Conservation (phyloP, 2,113 vertebrate species). For the Riparia riparia region DNA sequence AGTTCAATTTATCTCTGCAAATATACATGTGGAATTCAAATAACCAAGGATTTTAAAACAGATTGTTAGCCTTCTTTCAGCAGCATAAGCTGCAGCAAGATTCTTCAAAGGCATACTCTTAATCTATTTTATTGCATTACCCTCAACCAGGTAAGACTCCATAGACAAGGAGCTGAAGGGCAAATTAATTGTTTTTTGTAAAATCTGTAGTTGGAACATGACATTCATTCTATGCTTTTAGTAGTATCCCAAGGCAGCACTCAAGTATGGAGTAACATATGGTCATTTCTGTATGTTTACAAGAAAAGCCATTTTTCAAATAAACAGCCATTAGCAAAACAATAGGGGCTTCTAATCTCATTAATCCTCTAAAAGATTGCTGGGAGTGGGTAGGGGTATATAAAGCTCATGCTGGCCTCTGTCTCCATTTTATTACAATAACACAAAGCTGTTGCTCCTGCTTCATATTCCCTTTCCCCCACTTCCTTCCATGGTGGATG, state of each 20-base stretch:
- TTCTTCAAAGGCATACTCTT: background rate
- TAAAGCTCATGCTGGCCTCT: background rate
- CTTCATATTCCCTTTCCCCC: background rate
- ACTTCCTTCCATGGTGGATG: background rate
- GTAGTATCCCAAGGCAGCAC: background rate
- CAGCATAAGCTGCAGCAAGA: background rate
- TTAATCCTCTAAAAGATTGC: slow-evolving; percentile 69
- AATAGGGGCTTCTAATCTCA: slow-evolving; percentile 65
- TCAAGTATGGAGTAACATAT: slow-evolving; percentile 30
- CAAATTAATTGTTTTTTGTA: background rate
- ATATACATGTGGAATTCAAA: slow-evolving; percentile 1
- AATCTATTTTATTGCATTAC: background rate
- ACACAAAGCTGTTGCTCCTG: background rate
- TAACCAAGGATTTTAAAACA: background rate
- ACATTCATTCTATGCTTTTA: background rate
- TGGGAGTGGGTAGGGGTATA: background rate
- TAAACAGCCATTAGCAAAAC: slow-evolving; percentile 65
- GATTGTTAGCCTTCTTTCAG: background rate
- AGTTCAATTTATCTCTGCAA: slow-evolving; percentile 17
- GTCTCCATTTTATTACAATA: slow-evolving; percentile 30
- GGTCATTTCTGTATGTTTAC: slow-evolving; percentile 52
- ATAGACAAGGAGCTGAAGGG: background rate
- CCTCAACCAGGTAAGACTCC: background rate
- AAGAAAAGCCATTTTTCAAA: slow-evolving; percentile 50
- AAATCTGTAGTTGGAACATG: background rate